Evolutionary conservation across 2,797 vertebrate genomes (phyloP).

Genomic region (Diplodus puntazzo): DNA sequence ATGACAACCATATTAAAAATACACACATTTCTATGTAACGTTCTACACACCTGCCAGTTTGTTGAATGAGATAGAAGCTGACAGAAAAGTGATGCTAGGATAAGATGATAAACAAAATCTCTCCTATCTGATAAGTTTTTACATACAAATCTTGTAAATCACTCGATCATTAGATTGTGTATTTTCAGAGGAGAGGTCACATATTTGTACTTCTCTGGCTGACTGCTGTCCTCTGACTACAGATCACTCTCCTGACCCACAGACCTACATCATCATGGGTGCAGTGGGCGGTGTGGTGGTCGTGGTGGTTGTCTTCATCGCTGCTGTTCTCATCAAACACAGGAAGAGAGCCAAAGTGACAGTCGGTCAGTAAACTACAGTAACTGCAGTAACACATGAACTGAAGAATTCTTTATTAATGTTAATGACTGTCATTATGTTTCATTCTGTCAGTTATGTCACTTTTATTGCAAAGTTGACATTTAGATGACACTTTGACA

Average conservation of each 20-base stretch:
- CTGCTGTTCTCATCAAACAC: slow-evolving; percentile 26
- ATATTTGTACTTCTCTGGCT: not conserved
- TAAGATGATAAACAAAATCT: not conserved
- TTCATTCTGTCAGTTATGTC: no score
- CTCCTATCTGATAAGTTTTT: no score
- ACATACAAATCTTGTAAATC: not conserved
- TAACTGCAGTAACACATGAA: no score
- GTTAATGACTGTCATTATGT: no score
- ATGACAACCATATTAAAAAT: not conserved
- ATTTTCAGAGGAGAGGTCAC: not conserved
- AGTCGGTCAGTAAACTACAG: slow-evolving; percentile 9
- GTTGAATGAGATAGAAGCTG: no score
- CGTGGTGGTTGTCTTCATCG: not conserved
- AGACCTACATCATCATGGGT: not conserved
- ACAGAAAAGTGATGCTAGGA: no score
- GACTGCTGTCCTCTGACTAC: not conserved
- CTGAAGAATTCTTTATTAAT: not conserved
- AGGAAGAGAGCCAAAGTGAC: slow-evolving; percentile 5
- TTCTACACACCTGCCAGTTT: not conserved
- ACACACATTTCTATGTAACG: not conserved
- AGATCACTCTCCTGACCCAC: accelerated
- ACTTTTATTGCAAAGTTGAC: no score
- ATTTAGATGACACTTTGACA: no score
- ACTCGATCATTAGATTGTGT: not conserved
- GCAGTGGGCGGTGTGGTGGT: not conserved